Percentiles rank a stretch among this genome's conserved stretches.
phyloP scores from a whole-genome alignment of 2,888 invertebrate genomes.

The Toxonevra muliebris region DNA sequence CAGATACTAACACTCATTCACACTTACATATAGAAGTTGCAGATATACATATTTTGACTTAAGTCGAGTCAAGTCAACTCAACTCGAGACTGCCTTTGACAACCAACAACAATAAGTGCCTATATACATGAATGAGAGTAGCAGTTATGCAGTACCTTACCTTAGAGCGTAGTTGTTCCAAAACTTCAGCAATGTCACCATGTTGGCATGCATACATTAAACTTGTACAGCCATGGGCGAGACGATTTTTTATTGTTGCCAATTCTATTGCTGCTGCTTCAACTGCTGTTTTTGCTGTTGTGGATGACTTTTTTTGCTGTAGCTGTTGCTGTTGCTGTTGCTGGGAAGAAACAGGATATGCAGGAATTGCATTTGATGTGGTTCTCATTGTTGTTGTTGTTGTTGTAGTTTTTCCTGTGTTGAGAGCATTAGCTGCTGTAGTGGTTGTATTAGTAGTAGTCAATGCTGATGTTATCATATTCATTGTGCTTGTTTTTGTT shows the following conservation, averaged over 20 bases:
- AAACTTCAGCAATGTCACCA: conserved; percentile 80
- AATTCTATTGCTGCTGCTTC: not conserved
- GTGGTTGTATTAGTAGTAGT: not conserved
- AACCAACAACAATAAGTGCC: too few species aligned
- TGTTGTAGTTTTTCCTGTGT: conserved; percentile 13
- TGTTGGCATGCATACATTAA: conserved; percentile 94
- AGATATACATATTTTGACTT: too few species aligned
- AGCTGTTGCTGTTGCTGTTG: conserved; percentile 21
- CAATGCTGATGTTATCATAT: conserved; percentile 3
- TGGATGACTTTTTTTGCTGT: conserved; percentile 18
- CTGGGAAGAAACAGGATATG: conserved; percentile 4
- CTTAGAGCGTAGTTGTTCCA: conserved; percentile 79
- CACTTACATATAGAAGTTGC: conserved; percentile 12
- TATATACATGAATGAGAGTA: too few species aligned
- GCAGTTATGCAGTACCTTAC: conserved; percentile 64
- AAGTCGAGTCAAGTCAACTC: too few species aligned
- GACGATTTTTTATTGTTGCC: conserved; percentile 52
- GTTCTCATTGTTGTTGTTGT: conserved; percentile 30
- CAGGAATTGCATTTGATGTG: conserved; percentile 7
- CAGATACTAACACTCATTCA: conserved; percentile 9
- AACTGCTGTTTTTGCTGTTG: conserved; percentile 25
- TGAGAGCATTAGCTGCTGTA: not conserved
- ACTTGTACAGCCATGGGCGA: conserved; percentile 79
- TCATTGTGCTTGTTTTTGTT: conserved; percentile 26
- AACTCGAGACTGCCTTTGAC: too few species aligned